Evolutionary conservation across 1,140 invertebrate genomes (phyloP), one percentile per base, ranked within the genome.

Genomic region (Bombyx mandarina): DNA sequence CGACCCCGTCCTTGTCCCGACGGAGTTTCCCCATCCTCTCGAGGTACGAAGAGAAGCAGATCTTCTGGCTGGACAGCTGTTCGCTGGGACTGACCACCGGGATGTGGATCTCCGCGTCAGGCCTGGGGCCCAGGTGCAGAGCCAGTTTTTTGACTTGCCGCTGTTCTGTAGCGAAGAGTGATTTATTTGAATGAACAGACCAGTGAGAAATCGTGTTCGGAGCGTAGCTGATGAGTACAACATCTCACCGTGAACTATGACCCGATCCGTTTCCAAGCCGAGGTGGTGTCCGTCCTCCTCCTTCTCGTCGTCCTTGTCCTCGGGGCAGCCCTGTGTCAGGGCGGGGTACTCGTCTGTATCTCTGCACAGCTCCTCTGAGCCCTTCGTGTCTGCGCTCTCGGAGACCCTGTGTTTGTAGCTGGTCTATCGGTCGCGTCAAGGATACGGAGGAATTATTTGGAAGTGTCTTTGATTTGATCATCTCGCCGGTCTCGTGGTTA

Each of bases 31-130:
- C 90, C 61, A 93, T 86, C 10, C 93, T 88, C 69, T 93, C 91
- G 67, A 94, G 90, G 68, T 94, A 94, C 0, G 93, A 91, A 59
- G 91, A 91, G 54, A 94, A 90, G 71, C 93, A 93, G 1, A 95
- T 92, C 63, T 91, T 93, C 58, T 93, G 91, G 61, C 92, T 93
- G 46, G 92, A 93, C 10, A 94, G 78, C 69, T 92, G 93, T 71
- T 94, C 93, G 48, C 91, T 92, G 22, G 94, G 89, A 78, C 92
- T 93, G 0, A 94, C 88, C n/a, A 91, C 86, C 0, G 93, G 93
- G 6, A 94, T 73, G 61, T 92, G 90, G 49, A 95, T 91, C 68
- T 91, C 89, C 1, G 88, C 87, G 49, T 90, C 90, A 0, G 89
- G 76, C 0, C 77, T 62, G 0, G 88, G 88, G 2, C 88, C 88